Conservation (phyloP, 2,888 invertebrate species). For the Sialis fuliginosa region DNA sequence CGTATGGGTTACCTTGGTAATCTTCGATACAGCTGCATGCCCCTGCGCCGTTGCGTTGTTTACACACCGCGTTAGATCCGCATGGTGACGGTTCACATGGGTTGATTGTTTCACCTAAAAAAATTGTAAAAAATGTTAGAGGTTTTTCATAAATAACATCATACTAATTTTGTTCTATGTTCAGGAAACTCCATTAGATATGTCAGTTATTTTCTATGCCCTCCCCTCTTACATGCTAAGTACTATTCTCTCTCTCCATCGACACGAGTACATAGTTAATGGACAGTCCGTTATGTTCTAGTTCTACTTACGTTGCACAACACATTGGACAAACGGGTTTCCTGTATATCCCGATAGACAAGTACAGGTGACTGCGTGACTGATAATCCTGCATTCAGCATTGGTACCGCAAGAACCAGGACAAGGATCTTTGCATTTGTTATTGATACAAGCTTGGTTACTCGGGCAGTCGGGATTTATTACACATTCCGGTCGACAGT, state of each 20-base stretch:
- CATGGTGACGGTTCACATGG: conserved; percentile 80
- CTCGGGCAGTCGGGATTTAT: conserved; percentile 67
- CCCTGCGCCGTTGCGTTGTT: conserved; percentile 58
- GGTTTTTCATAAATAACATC: too few species aligned
- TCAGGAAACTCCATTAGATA: background rate
- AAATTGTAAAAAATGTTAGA: conserved; percentile 3
- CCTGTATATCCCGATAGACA: conserved; percentile 62
- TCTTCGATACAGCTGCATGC: conserved; percentile 65
- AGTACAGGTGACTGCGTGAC: conserved; percentile 64
- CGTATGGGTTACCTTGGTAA: conserved; percentile 72
- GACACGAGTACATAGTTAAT: too few species aligned
- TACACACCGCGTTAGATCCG: conserved; percentile 67
- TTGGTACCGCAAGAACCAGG: conserved; percentile 65
- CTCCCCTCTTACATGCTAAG: too few species aligned
- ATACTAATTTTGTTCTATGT: background rate
- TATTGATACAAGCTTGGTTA: conserved; percentile 60
- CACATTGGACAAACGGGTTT: conserved; percentile 67
- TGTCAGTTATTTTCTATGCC: background rate
- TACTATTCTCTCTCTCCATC: too few species aligned
- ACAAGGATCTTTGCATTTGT: conserved; percentile 67
- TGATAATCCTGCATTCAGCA: conserved; percentile 62
- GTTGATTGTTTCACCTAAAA: conserved; percentile 38
- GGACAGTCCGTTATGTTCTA: too few species aligned
- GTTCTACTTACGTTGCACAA: conserved; percentile 31
- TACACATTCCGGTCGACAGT: conserved; percentile 67